Conservation (phyloP, 2,113 vertebrate species). For the Garra rufa region DNA sequence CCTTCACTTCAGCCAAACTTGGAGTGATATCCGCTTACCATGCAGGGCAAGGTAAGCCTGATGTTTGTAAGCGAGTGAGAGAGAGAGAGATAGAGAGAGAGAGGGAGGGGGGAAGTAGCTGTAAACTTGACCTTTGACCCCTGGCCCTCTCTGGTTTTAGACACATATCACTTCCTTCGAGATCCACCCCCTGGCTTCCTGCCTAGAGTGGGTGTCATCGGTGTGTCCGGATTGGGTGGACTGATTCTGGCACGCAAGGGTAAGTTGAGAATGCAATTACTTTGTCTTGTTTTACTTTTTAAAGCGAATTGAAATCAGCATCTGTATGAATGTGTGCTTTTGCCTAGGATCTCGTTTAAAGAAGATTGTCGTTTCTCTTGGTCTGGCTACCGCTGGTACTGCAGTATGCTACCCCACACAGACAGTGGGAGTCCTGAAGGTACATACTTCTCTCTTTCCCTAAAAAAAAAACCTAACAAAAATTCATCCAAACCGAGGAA, state of each 20-base stretch:
- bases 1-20: conserved; percentile 73
- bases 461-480: too few relatives aligned
- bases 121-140: not conserved
- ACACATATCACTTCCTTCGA: conserved; percentile 81
- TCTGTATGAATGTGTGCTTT: not conserved
- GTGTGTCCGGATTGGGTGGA: conserved; percentile 77
- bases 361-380: conserved; percentile 77
- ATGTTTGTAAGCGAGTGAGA: too few relatives aligned
- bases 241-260: conserved; percentile 78
- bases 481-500: too few relatives aligned
- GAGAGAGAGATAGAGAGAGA: too few relatives aligned
- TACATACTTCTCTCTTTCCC: conserved; percentile 52
- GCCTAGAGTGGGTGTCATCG: conserved; percentile 77
- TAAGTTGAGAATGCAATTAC: conserved; percentile 46
- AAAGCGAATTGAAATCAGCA: not conserved
- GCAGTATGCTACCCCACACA: conserved; percentile 82
- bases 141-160: conserved; percentile 58
- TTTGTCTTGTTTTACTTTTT: not conserved
- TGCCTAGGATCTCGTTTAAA: conserved; percentile 79
- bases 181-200: conserved; percentile 83
- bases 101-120: not conserved
- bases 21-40: conserved; percentile 73
- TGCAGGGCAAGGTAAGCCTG: conserved; percentile 80
- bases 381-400: conserved; percentile 74
- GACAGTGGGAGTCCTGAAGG: conserved; percentile 80